Evolutionary conservation across 2,888 invertebrate species (phyloP).

Genomic region (Catocala sponsa): DNA sequence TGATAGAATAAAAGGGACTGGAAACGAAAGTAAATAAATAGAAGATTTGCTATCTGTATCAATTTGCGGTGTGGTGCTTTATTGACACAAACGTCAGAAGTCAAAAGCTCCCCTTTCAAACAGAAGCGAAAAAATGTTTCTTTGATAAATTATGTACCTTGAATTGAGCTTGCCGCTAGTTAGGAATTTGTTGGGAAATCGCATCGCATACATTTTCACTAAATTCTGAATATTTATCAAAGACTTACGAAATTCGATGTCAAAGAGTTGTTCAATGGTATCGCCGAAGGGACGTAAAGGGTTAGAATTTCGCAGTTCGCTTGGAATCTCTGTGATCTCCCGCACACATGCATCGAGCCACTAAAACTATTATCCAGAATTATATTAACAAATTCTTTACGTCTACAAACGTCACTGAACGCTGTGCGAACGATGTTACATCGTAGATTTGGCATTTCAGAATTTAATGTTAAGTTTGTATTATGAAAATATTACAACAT

Average conservation of each 20-base stretch:
- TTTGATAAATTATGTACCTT: conserved; percentile 54
- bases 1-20: background rate
- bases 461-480: too few species aligned
- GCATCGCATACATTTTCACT: conserved; percentile 47
- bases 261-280: conserved; percentile 64
- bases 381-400: conserved; percentile 59
- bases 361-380: conserved; percentile 63
- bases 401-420: too few species aligned
- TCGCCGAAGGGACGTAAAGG: conserved; percentile 51
- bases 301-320: conserved; percentile 60
- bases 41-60: conserved; percentile 17
- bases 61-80: conserved; percentile 29
- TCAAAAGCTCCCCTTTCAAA: conserved; percentile 28
- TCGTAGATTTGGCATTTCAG: too few species aligned
- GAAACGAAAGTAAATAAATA: conserved; percentile 9
- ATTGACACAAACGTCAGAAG: conserved; percentile 37
- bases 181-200: conserved; percentile 48
- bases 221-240: conserved; percentile 60
- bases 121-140: conserved; percentile 30
- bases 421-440: too few species aligned
- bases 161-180: conserved; percentile 30
- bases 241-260: conserved; percentile 59
- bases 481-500: too few species aligned
- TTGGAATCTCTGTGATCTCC: conserved; percentile 69
- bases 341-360: conserved; percentile 46